These are phyloP conservation scores for Cossypha niveicapilla DNA, from an alignment of 2,797 vertebrate genomes.

Conservation along the genomic window DNA sequence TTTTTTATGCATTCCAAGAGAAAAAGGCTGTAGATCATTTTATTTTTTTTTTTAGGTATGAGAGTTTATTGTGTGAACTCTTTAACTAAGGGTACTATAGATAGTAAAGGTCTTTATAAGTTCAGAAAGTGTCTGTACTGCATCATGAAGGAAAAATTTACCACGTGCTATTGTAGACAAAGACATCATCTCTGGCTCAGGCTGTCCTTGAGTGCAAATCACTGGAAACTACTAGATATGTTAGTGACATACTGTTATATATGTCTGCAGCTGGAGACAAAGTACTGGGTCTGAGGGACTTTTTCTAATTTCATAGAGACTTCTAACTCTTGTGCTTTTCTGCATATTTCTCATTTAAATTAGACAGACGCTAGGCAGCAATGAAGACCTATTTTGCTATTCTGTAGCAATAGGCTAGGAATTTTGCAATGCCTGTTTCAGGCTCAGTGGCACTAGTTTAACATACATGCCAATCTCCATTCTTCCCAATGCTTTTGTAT, in stretches of 20 bases:
- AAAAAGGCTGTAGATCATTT: background rate
- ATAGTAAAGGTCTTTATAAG: background rate
- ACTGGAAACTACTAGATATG: background rate
- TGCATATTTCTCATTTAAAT: background rate
- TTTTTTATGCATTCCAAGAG: background rate
- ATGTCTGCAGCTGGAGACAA: background rate
- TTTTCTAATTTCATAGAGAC: background rate
- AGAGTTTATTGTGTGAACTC: background rate
- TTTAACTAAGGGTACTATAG: background rate
- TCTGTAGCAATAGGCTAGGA: background rate
- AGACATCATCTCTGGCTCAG: background rate
- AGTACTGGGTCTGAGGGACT: background rate
- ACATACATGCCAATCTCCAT: background rate
- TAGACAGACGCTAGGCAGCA: background rate
- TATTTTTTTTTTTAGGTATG: background rate
- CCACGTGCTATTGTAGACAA: background rate
- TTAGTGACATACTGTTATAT: background rate
- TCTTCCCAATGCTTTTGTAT: background rate
- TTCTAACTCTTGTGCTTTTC: background rate
- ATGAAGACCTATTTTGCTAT: background rate
- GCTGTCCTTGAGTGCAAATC: background rate
- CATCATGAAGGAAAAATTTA: background rate
- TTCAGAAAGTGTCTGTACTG: background rate
- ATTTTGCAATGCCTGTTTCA: background rate
- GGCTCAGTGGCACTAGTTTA: background rate